These are phyloP conservation scores for Cancer borealis DNA, from an alignment of 2,888 invertebrate species.

Conservation along the genomic window DNA sequence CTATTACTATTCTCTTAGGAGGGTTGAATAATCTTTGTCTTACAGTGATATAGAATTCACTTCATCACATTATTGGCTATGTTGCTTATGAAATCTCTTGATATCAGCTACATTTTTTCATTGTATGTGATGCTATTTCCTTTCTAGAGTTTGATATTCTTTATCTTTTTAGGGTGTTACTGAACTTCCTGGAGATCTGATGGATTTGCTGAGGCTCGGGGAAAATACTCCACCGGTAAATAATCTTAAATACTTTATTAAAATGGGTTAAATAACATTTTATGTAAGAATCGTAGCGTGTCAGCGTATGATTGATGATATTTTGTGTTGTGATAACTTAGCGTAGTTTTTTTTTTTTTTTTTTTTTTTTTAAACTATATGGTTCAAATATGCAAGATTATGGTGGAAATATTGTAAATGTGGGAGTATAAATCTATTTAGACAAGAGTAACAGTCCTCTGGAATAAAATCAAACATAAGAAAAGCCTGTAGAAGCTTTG, in stretches of 20 bases:
- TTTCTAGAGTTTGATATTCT: background rate
- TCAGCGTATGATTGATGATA: background rate
- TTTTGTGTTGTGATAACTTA: background rate
- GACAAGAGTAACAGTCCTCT: too few relatives aligned
- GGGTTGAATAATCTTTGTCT: background rate
- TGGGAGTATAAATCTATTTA: too few relatives aligned
- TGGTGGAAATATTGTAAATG: too few relatives aligned
- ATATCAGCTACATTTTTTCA: background rate
- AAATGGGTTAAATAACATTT: background rate
- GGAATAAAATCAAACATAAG: too few relatives aligned
- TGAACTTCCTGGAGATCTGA: conserved; percentile 59
- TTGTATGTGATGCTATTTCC: background rate
- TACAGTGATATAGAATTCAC: background rate
- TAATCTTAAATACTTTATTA: background rate
- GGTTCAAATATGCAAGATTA: too few relatives aligned
- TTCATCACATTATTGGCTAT: background rate
- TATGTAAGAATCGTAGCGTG: background rate
- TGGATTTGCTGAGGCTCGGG: conserved; percentile 68
- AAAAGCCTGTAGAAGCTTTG: too few relatives aligned
- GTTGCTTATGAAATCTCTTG: too few relatives aligned
- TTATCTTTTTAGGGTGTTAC: conserved; percentile 71
- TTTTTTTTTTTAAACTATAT: background rate
- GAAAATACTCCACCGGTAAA: conserved; percentile 73
- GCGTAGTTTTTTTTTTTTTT: background rate
- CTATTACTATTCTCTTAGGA: background rate